These are phyloP conservation scores for Uropetala carovei DNA, from an alignment of 2,888 invertebrate species.

Conservation along the genomic window DNA sequence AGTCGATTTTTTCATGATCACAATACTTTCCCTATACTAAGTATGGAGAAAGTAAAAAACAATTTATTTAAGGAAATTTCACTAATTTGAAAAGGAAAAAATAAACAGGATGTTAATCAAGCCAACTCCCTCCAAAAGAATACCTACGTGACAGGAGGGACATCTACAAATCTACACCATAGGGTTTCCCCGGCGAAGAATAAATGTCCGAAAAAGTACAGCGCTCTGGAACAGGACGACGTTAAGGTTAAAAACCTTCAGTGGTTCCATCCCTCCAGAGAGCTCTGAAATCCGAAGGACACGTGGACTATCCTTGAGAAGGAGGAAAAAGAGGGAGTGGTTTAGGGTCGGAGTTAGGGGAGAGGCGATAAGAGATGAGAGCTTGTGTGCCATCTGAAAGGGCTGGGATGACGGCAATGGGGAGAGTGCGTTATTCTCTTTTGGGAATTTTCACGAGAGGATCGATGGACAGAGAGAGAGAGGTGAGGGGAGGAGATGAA, in stretches of 20 bases:
- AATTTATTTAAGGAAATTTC: too few species aligned
- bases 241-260: neutral
- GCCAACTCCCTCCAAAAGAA: neutral
- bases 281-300: conserved; percentile 15
- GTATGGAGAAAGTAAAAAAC: too few species aligned
- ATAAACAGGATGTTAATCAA: neutral
- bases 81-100: too few species aligned
- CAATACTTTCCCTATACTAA: too few species aligned
- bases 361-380: neutral
- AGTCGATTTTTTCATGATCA: too few species aligned
- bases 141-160: neutral
- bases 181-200: neutral
- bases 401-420: neutral
- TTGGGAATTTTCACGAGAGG: neutral
- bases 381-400: conserved; percentile 1
- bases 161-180: neutral
- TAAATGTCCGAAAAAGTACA: neutral
- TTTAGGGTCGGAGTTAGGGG: too few species aligned
- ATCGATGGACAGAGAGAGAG: neutral
- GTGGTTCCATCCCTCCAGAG: neutral
- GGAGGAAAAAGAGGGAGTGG: neutral
- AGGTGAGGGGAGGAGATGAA: neutral
- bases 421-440: neutral
- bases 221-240: neutral
- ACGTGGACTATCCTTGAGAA: neutral